Conservation (phyloP, 53 echinoderm and acorn worm genomes). For the Apostichopus leukothele region DNA sequence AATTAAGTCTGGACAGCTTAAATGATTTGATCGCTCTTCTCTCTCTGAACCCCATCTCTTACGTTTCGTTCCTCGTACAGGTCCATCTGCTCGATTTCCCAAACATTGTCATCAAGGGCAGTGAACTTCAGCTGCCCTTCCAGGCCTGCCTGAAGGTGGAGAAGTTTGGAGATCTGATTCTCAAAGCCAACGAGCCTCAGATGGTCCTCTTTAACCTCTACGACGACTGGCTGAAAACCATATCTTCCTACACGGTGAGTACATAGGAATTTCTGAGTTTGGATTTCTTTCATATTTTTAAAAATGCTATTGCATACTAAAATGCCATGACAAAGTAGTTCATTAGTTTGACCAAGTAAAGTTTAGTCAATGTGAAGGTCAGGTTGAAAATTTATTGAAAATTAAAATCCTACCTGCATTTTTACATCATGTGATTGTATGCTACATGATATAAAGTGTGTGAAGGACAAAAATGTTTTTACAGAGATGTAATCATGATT, state of each 20-base stretch:
- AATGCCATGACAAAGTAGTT: too few species aligned
- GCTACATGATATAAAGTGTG: too few species aligned
- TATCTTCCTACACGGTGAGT: conserved; percentile 98
- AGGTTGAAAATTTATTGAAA: too few species aligned
- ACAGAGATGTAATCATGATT: too few species aligned
- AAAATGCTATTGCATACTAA: too few species aligned
- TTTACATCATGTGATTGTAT: too few species aligned
- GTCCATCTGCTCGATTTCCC: conserved; percentile 99
- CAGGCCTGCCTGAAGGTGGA: conserved; percentile 99
- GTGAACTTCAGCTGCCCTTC: conserved; percentile 98
- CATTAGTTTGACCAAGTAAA: too few species aligned
- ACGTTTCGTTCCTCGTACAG: conserved; percentile 30
- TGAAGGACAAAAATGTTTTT: too few species aligned
- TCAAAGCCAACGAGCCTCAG: conserved; percentile 98
- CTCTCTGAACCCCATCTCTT: neutral
- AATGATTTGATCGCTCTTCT: neutral
- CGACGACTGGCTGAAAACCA: conserved; percentile 99
- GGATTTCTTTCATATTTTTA: too few species aligned
- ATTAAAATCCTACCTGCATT: too few species aligned
- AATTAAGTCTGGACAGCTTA: too few species aligned
- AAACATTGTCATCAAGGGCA: conserved; percentile 99
- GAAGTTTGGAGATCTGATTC: conserved; percentile 99
- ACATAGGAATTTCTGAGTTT: neutral
- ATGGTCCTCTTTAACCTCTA: conserved; percentile 99
- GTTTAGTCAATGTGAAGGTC: too few species aligned